Conservation (phyloP, 2,113 vertebrate genomes). For the Phyllopteryx taeniolatus region DNA sequence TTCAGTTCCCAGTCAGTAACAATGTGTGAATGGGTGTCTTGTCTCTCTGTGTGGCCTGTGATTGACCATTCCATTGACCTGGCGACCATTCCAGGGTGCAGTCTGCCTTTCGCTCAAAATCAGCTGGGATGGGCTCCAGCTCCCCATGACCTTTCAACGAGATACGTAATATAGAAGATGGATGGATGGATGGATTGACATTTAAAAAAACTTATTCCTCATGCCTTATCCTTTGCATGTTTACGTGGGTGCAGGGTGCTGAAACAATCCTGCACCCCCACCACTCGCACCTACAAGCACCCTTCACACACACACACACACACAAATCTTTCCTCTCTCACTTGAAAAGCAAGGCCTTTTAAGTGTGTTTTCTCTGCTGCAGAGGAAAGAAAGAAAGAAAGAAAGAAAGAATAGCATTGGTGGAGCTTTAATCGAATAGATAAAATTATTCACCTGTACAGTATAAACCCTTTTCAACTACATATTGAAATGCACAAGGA, state of each 20-base stretch:
- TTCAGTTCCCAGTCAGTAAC: too few relatives aligned
- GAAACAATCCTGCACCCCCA: neutral
- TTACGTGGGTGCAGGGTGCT: neutral
- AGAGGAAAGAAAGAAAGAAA: neutral
- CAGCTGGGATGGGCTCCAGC: too few relatives aligned
- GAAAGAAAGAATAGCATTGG: neutral
- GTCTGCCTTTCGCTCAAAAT: too few relatives aligned
- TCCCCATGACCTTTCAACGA: neutral
- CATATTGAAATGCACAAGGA: neutral
- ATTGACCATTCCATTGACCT: too few relatives aligned
- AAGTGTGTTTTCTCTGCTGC: neutral
- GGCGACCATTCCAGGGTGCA: too few relatives aligned
- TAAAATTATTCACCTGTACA: neutral
- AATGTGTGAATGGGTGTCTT: too few relatives aligned
- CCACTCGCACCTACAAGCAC: too few relatives aligned
- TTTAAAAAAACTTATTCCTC: neutral
- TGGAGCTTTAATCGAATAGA: neutral
- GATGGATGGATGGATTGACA: neutral
- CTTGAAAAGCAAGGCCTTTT: neutral
- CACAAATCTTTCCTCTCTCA: slow-evolving; percentile 1
- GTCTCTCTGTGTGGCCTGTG: too few relatives aligned
- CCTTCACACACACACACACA: neutral
- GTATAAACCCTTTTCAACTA: neutral
- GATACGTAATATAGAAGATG: neutral
- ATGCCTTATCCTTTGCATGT: neutral